Evolutionary conservation across 1,140 invertebrate genomes (phyloP).

Genomic region (Gerris buenoi): DNA sequence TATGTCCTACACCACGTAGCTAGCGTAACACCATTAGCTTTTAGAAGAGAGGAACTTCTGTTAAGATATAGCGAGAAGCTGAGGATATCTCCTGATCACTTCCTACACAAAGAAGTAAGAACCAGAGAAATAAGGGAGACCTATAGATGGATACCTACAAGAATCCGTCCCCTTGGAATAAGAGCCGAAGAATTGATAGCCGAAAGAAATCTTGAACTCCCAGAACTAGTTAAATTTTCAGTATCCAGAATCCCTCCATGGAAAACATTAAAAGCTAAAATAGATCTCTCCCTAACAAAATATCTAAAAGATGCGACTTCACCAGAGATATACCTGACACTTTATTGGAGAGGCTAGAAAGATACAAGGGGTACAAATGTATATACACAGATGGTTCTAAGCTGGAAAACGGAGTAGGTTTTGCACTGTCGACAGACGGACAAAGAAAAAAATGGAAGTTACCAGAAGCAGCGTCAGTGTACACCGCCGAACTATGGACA

Average conservation of each 20-base stretch:
- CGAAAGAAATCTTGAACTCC: background rate
- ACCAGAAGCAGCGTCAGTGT: background rate
- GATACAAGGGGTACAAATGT: background rate
- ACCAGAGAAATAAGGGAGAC: background rate
- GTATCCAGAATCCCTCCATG: background rate
- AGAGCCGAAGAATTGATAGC: background rate
- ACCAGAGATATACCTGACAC: background rate
- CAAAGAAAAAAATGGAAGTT: background rate
- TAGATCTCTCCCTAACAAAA: background rate
- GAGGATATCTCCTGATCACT: background rate
- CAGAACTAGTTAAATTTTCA: background rate
- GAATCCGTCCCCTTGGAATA: background rate
- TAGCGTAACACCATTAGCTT: background rate
- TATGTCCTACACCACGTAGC: background rate
- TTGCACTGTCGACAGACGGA: background rate
- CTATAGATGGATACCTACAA: background rate
- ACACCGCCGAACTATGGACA: background rate
- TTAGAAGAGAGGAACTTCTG: background rate
- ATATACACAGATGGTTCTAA: background rate
- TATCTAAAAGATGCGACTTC: background rate
- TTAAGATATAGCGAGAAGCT: background rate
- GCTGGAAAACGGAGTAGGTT: background rate
- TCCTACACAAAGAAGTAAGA: background rate
- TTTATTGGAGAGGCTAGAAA: background rate
- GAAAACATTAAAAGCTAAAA: background rate